Base-by-base conservation (phyloP, 1,140 invertebrate species). In the Hetaerina americana region DNA sequence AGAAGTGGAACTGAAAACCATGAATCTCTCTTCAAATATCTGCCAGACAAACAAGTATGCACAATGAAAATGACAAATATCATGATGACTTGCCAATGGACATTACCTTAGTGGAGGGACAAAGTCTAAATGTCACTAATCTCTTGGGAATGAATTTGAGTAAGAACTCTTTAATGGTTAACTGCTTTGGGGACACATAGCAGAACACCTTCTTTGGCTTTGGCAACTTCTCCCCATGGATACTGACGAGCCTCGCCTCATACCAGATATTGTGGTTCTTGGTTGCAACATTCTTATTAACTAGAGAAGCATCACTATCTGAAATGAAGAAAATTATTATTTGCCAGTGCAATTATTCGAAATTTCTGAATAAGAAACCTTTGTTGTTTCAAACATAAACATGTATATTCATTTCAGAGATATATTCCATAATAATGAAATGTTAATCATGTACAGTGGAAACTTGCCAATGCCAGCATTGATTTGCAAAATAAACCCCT, bases 61-160 rank as follows among this genome's bases (percentile, higher is more conserved):
- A 8, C n/a, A n/a, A n/a, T n/a, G n/a, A n/a, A n/a, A n/a, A n/a
- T n/a, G n/a, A 22, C 24, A 25, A 70, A 49, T 27, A 70, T 69
- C 12, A 66, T 68, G 68, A 15, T 22, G 72, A 70, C 29, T 66
- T 5, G n/a, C 22, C n/a, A n/a, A 75, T 68, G 15, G 71, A 31
- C 40, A 71, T 81, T 83, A 92, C 90, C 84, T 94, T 95, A 69
- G 93, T 95, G 26, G 92, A 94, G 25, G 95, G 94, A 81, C 93
- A 96, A 66, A 97, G 85, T 27, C 95, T 86, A 82, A 96, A 97
- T n/a, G 94, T 94, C 70, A 90, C 92, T 70, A 97, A 84, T 75
- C 93, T 85, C 80, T 95, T 96, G 40, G 93, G 94, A 78, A 97
- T 93, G 77, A 97, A 92, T 83, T 92, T 94, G 71, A 96, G 83